phyloP scores from a whole-genome alignment of 2,888 invertebrate genomes.

The Serrognathus titanus region DNA sequence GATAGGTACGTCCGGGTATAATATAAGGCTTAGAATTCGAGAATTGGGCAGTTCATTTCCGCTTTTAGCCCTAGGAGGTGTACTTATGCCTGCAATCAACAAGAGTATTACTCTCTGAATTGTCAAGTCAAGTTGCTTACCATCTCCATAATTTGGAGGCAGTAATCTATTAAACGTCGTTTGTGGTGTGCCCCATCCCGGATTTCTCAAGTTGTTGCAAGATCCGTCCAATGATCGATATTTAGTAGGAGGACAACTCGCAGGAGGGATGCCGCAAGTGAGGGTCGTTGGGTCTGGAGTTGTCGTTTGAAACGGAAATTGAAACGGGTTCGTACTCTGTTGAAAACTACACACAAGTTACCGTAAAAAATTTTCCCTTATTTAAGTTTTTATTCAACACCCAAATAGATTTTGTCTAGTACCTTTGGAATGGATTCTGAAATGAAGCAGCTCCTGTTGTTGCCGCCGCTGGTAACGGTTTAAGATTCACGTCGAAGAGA shows the following conservation, averaged over 20 bases:
- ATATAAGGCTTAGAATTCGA: conserved; percentile 64
- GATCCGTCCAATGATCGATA: conserved; percentile 87
- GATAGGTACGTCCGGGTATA: conserved; percentile 68
- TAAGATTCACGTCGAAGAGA: too few species aligned
- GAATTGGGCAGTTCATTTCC: conserved; percentile 68
- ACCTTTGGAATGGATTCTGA: too few species aligned
- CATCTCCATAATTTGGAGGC: conserved; percentile 65
- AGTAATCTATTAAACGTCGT: conserved; percentile 65
- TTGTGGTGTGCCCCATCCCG: conserved; percentile 77
- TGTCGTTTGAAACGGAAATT: conserved; percentile 37
- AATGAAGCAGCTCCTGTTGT: too few species aligned
- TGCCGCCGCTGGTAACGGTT: too few species aligned
- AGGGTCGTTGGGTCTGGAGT: conserved; percentile 50
- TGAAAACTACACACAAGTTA: too few species aligned
- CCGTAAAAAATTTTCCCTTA: too few species aligned
- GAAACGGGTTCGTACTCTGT: neutral
- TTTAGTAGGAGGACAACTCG: conserved; percentile 54
- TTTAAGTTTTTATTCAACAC: too few species aligned
- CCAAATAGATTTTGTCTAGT: too few species aligned
- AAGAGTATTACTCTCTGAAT: neutral
- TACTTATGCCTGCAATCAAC: conserved; percentile 55
- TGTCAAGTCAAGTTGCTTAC: conserved; percentile 46
- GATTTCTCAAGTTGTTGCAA: conserved; percentile 86
- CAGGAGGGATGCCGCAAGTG: conserved; percentile 53
- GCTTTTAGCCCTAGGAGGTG: conserved; percentile 57